A percentile compares a stretch with the other conserved stretches of the same genome.
Conservation (phyloP, 37 sponge, comb jelly and placozoan species). For the Corticium candelabrum region DNA sequence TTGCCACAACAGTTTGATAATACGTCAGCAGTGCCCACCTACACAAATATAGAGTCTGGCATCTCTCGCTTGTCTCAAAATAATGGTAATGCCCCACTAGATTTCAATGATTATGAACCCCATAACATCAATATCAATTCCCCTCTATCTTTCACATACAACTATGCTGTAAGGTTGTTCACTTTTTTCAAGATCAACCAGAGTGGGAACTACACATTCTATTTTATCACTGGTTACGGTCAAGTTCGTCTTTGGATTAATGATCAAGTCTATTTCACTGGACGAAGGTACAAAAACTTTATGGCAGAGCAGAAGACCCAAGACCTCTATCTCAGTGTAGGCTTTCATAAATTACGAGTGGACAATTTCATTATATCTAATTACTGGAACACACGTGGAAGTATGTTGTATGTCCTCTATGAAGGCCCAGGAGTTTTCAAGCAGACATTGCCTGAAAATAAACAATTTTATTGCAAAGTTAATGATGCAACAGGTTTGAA, state of each 20-base stretch:
- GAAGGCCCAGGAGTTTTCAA: not conserved
- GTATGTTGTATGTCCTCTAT: not conserved
- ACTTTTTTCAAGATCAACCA: not conserved
- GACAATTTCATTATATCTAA: not conserved
- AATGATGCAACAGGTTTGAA: not conserved
- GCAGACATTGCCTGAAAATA: not conserved
- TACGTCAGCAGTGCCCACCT: not conserved
- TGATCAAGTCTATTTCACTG: not conserved
- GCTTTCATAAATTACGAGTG: not conserved
- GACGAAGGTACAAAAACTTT: not conserved
- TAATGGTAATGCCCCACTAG: not conserved
- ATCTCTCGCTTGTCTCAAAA: not conserved
- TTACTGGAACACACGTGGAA: not conserved
- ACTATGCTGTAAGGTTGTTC: not conserved
- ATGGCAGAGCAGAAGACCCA: not conserved
- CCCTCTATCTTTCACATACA: not conserved
- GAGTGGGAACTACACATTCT: not conserved
- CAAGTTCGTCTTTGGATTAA: constrained; percentile 2
- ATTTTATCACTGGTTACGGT: not conserved
- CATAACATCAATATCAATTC: not conserved
- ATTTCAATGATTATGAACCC: not conserved
- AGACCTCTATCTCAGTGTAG: not conserved
- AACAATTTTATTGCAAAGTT: not conserved
- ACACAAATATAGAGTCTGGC: not conserved
- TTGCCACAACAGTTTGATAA: constrained; percentile 1